Evolutionary conservation across 2,113 vertebrate species (phyloP).

Genomic region (Corydoras sp.): DNA sequence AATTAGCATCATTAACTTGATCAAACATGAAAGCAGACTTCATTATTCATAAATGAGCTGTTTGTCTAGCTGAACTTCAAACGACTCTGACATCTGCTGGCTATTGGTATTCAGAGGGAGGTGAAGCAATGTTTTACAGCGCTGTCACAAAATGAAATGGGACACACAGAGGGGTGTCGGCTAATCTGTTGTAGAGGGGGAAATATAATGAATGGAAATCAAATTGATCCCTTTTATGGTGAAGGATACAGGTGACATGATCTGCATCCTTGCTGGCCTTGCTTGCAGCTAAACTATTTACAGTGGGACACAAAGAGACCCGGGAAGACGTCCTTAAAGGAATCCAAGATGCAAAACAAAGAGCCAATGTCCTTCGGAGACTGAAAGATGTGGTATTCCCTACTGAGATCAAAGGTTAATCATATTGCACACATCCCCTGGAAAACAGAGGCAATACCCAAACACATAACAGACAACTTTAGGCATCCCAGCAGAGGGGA

Average conservation of each 20-base stretch:
- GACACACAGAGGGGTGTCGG: conserved; percentile 5
- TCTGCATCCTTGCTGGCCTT: neutral
- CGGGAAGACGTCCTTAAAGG: neutral
- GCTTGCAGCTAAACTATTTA: neutral
- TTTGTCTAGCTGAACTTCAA: conserved; percentile 26
- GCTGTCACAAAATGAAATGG: conserved; percentile 14
- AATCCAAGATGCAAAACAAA: conserved; percentile 2
- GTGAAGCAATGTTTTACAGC: conserved; percentile 1
- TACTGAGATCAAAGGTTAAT: conserved; percentile 17
- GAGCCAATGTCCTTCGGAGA: neutral
- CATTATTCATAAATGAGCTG: conserved; percentile 18
- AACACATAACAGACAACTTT: neutral
- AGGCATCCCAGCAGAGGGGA: neutral
- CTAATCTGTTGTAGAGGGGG: neutral
- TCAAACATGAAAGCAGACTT: conserved; percentile 29
- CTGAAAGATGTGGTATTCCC: neutral
- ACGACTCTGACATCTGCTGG: conserved; percentile 14
- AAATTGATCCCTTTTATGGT: conserved; percentile 23
- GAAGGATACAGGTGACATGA: conserved; percentile 3
- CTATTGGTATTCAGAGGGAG: conserved; percentile 12
- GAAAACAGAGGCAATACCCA: neutral
- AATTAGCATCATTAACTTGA: conserved; percentile 29
- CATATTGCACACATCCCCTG: neutral
- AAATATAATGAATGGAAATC: conserved; percentile 22
- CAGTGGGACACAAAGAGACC: neutral